Conservation (phyloP, 2,888 invertebrate genomes). For the Temnothorax rugatulus region DNA sequence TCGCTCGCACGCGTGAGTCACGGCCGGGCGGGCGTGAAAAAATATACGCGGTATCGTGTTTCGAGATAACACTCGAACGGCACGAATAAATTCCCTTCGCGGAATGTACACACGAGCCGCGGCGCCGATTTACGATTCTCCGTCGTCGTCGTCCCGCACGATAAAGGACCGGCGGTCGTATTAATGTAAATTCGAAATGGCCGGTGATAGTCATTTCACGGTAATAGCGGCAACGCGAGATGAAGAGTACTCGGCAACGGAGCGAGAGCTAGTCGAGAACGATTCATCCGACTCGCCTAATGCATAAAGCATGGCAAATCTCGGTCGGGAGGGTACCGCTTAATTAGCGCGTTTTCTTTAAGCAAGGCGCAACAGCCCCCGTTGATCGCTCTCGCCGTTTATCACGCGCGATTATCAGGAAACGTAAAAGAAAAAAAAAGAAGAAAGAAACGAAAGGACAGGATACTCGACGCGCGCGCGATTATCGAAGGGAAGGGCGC, state of each 20-base stretch:
- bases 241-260: slow-evolving; percentile 23
- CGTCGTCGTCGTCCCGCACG: slow-evolving; percentile 18
- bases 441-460: not conserved
- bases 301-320: slow-evolving; percentile 50
- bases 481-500: slow-evolving; percentile 31
- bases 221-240: slow-evolving; percentile 41
- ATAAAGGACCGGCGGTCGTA: slow-evolving; percentile 46
- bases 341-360: slow-evolving; percentile 26
- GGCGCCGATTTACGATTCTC: slow-evolving; percentile 50
- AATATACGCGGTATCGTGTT: slow-evolving; percentile 45
- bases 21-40: slow-evolving; percentile 19
- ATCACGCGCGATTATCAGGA: slow-evolving; percentile 32
- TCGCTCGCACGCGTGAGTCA: slow-evolving; percentile 32
- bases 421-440: not conserved
- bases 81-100: slow-evolving; percentile 45
- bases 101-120: not conserved
- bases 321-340: slow-evolving; percentile 3
- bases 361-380: not conserved
- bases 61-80: slow-evolving; percentile 51
- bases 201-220: slow-evolving; percentile 52
- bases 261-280: not conserved
- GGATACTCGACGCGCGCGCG: slow-evolving; percentile 2
- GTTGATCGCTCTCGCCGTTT: slow-evolving; percentile 14
- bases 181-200: slow-evolving; percentile 57
- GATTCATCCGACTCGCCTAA: slow-evolving; percentile 49